Evolutionary conservation across 2,797 vertebrate species (phyloP).

Genomic region (Sandelia bainsii): DNA sequence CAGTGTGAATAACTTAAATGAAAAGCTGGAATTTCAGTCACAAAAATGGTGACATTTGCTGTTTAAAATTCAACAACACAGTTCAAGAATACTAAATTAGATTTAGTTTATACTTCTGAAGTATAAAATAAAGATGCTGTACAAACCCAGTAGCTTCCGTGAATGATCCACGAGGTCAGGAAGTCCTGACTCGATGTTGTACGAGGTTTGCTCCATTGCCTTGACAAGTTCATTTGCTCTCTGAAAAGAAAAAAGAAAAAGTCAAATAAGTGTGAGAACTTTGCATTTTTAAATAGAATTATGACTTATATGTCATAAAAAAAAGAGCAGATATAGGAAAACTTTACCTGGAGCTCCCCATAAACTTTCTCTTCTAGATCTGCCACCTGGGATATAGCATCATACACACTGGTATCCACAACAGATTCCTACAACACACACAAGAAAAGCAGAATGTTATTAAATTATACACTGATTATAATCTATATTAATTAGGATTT

Average conservation of each 20-base stretch:
- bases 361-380: slow-evolving; percentile 88
- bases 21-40: neutral
- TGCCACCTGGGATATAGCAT: slow-evolving; percentile 86
- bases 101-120: neutral
- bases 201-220: slow-evolving; percentile 86
- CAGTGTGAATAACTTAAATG: neutral
- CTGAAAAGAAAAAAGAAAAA: slow-evolving; percentile 67
- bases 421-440: slow-evolving; percentile 74
- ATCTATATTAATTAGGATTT: neutral
- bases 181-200: slow-evolving; percentile 81
- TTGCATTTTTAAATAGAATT: neutral
- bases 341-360: slow-evolving; percentile 85
- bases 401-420: slow-evolving; percentile 80
- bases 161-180: slow-evolving; percentile 64
- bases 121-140: neutral
- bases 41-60: neutral
- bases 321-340: neutral
- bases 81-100: neutral
- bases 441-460: neutral
- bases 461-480: neutral
- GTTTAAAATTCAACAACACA: neutral
- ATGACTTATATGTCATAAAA: neutral
- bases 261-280: neutral
- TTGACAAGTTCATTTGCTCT: slow-evolving; percentile 79
- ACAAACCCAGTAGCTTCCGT: slow-evolving; percentile 78